Base-by-base conservation (phyloP, 2,113 vertebrate genomes). In the Platysteira castanea region DNA sequence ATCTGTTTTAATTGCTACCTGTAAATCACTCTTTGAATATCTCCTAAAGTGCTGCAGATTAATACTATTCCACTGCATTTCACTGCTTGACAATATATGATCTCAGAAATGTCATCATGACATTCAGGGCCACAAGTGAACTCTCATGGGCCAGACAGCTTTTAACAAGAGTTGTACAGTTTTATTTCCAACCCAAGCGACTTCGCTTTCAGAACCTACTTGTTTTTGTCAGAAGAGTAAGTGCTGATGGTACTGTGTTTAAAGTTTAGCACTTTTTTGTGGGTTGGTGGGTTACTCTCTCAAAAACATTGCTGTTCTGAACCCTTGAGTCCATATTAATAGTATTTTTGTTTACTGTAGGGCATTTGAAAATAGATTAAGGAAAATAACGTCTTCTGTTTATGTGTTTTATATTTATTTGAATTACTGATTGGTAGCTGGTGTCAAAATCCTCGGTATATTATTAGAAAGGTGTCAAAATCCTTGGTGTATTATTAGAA, bases 401-500 rank as follows among this genome's bases (percentile, higher is more conserved):
- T 83, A 63, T 41, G 33, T 75, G 39, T 31, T 87, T 94, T 6
- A 1, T 33, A 71, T 81, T 83, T 54, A 64, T 88, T 89, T 81
- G 37, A 81, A 86, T 90, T 83, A 70, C 47, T 71, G 46, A 53
- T 60, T 41, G 26, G 56, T 82, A 84, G 17, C 11, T 71, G 67
- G 56, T 84, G 68, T 60, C 65, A 94, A 90, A 90, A 75, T 78
- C 49, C 78, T 54, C 24, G 64, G 52, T 47, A n/a, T 93, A 93
- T 89, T 94, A 88, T 81, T 93, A 90, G 87, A 86, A 94, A 44
- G 69, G 80, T 44, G 75, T 70, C 73, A 75, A 81, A 81, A 81
- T 86, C 61, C 67, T 61, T n/a, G 37, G 76, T 78, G 4, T 95
- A 95, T 94, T 87, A 87, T 95, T 97, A 93, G 94, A 89, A 93